These are phyloP conservation scores for Prolemur simus DNA, from an alignment of 2,113 vertebrate species.

Conservation along the genomic window DNA sequence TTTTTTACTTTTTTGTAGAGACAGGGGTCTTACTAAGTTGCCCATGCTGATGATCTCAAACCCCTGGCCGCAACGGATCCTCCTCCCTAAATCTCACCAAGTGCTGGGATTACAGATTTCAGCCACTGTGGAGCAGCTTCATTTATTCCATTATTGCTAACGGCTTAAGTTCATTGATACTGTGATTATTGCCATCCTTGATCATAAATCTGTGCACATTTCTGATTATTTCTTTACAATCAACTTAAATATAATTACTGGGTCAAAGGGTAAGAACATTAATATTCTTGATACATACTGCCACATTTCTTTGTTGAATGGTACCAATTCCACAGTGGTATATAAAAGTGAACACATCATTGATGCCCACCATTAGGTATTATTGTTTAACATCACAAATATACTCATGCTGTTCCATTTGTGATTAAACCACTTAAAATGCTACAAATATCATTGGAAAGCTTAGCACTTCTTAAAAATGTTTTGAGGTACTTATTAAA, in stretches of 20 bases:
- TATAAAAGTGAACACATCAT: not conserved
- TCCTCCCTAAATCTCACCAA: no score
- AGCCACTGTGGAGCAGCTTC: no score
- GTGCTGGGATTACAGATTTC: no score
- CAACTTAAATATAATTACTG: not conserved
- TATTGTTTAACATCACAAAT: not conserved
- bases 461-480: not conserved
- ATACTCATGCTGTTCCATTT: not conserved
- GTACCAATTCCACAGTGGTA: not conserved
- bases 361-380: not conserved
- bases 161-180: not conserved
- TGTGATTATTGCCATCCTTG: not conserved
- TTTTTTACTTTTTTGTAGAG: no score
- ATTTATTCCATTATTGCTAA: not conserved
- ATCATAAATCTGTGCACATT: not conserved
- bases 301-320: constrained; percentile 38
- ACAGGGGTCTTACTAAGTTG: no score
- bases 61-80: no score
- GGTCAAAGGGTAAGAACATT: not conserved
- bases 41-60: no score
- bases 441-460: not conserved
- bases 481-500: not conserved
- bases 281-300: not conserved
- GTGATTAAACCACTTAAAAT: not conserved
- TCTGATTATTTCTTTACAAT: not conserved